A percentile compares a stretch with the other conserved stretches of the same genome.
Evolutionary conservation across 2,113 vertebrate genomes (phyloP).

Genomic region (Petaurus breviceps): DNA sequence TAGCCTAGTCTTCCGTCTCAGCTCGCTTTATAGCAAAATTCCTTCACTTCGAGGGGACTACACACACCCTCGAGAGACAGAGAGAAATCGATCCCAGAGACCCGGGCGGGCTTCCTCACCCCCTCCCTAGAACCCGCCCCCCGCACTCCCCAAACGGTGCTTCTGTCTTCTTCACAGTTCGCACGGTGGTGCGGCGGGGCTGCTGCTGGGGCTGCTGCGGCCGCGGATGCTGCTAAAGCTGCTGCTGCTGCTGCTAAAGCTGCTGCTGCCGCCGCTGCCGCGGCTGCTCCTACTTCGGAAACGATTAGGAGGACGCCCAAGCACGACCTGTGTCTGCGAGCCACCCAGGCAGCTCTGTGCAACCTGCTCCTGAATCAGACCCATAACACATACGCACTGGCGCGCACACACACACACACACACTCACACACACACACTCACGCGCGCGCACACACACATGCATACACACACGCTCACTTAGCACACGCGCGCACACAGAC

Average conservation of each 20-base stretch:
- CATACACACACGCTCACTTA: not conserved
- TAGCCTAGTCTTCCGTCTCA: conserved; percentile 80
- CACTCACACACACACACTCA: not conserved
- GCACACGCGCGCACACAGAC: not conserved
- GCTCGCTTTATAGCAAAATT: conserved; percentile 82
- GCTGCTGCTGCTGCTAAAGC: conserved; percentile 32
- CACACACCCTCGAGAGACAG: conserved; percentile 74
- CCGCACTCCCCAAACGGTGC: conserved; percentile 69
- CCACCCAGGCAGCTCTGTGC: conserved; percentile 80
- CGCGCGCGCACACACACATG: not conserved
- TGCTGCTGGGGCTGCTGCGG: conserved; percentile 47
- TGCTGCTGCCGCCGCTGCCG: conserved; percentile 40
- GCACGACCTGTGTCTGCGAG: conserved; percentile 76
- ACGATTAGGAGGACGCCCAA: conserved; percentile 75
- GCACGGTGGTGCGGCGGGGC: conserved; percentile 60
- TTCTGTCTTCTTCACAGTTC: conserved; percentile 75
- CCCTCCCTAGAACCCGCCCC: conserved; percentile 75
- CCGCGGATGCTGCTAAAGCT: conserved; percentile 16
- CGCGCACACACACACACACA: not conserved
- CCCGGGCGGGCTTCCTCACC: conserved; percentile 68
- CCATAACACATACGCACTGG: conserved; percentile 73
- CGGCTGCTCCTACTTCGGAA: conserved; percentile 67
- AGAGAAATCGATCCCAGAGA: conserved; percentile 71
- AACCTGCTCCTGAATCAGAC: conserved; percentile 81
- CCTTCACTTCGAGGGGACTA: conserved; percentile 82